Evolutionary conservation across 2,888 invertebrate species (phyloP), one percentile per base, ranked within the genome.

Genomic region (Tanypteryx hageni): DNA sequence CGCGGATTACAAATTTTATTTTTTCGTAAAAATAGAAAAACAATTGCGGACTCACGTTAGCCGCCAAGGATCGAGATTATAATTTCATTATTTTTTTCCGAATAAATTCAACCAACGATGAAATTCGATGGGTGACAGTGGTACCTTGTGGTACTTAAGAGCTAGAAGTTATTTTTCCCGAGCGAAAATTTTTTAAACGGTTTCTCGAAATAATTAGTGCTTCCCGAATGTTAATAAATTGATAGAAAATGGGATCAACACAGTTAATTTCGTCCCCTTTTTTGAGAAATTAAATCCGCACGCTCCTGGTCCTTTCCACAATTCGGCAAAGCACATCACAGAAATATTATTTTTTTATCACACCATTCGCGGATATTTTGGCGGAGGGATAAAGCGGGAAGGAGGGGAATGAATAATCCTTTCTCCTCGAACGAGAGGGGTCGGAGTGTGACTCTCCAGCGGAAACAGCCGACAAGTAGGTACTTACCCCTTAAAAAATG

Each of bases 401-500:
- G n/a, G 31, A 14, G 82, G 13, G 27, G 5, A 0, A 27, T 0
- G 27, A 31, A 11, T 16, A n/a, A 16, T 16, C 44, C 31, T 7
- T 44, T 82, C 44, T 18, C 3, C 31, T 82, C 44, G n/a, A 11
- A 64, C 5, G 18, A 16, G 5, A 31, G 11, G 31, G 16, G 44
- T 31, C 64, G 13, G 31, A 16, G 44, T 44, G 82, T 27, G 82
- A 27, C 18, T 44, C 76, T 31, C 31, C 14, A 7, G 13, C 16
- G 18, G 44, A 57, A 59, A 5, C 27, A 57, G 5, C 27, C 7
- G 9, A 14, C 27, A 16, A 57, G 61, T 0, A 61, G 14, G 57
- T n/a, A 89, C 89, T 89, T 44, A 89, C 89, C 89, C 61, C 44
- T 64, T 64, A 14, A 64, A 61, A n/a, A 83, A 83, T 18, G 16